Evolutionary conservation across 2,888 invertebrate species (phyloP).

Genomic region (Cephus spinipes): DNA sequence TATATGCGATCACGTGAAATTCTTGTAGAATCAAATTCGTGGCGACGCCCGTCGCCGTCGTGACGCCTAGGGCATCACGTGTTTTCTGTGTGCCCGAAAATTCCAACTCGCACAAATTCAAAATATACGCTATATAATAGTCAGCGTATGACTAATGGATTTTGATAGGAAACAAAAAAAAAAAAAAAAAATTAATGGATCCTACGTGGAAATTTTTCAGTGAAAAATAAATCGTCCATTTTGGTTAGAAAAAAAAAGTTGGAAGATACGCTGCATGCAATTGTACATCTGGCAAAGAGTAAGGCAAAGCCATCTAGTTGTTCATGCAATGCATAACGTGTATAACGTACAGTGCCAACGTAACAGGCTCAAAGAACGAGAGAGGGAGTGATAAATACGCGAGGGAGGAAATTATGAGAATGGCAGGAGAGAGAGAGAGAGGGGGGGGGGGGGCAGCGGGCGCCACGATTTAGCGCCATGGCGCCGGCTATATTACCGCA

Average conservation of each 20-base stretch:
- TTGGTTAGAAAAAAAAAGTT: neutral
- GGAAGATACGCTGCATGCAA: neutral
- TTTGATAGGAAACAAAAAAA: neutral
- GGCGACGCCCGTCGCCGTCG: neutral
- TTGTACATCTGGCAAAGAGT: neutral
- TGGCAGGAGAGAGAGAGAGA: neutral
- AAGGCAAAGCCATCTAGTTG: neutral
- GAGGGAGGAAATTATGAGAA: constrained; percentile 5
- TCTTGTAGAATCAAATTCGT: neutral
- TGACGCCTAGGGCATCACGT: neutral
- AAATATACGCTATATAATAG: neutral
- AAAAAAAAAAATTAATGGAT: neutral
- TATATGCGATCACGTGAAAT: neutral
- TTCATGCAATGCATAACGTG: neutral
- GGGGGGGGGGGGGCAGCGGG: constrained; percentile 29
- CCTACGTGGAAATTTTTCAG: neutral
- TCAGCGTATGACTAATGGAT: neutral
- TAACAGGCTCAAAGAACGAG: neutral
- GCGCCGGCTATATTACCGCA: constrained; percentile 64
- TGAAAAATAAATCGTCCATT: neutral
- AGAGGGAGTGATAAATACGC: constrained; percentile 3
- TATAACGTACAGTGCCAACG: neutral
- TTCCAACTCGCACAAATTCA: neutral
- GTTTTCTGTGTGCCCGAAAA: neutral
- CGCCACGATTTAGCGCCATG: constrained; percentile 59